Evolutionary conservation across 2,113 vertebrate genomes (phyloP), one percentile per base, ranked within the genome.

Genomic region (Hippolais icterina): DNA sequence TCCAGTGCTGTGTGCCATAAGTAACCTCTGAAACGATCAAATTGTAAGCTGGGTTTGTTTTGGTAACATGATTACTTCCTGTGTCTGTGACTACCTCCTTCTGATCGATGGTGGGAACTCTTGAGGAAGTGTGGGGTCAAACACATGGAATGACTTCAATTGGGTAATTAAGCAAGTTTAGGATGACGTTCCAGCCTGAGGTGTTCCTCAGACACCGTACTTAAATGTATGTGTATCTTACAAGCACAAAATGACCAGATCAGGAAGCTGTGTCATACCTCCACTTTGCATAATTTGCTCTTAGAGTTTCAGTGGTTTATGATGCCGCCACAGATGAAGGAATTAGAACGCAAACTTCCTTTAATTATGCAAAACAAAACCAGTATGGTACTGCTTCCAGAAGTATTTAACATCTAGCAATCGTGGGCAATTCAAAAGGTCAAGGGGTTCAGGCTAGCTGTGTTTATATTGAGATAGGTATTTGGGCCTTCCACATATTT

Each of bases 221-320:
- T 90, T 92, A 93, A 71, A 54, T 46, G 5, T 33, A 44, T 56
- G 57, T 53, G 65, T 57, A 74, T 83, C 21, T 77, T 93, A 59
- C 20, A 93, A 66, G n/a, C 13, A 80, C 56, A 92, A 85, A 91
- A 76, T 80, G 17, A 77, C 68, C 84, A 68, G 69, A 84, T 82
- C 92, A 96, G 96, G 90, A 94, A 89, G 89, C 53, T 93, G 90
- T 82, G 75, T 91, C 94, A 97, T 41, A 31, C 23, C 83, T 90
- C 35, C 15, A 37, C 61, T 91, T 96, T 57, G 71, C 57, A 65
- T 95, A 93, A 96, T 80, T 94, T 86, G 22, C 66, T 86, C 59
- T 74, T 60, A 83, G 87, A 83, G n/a, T 74, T 93, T 63, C 89
- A 39, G 82, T 1, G 33, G 63, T 57, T 96, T 92, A 61, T 79